phyloP scores from a whole-genome alignment of 2,888 invertebrate species.

The Thysanoteuthis rhombus region DNA sequence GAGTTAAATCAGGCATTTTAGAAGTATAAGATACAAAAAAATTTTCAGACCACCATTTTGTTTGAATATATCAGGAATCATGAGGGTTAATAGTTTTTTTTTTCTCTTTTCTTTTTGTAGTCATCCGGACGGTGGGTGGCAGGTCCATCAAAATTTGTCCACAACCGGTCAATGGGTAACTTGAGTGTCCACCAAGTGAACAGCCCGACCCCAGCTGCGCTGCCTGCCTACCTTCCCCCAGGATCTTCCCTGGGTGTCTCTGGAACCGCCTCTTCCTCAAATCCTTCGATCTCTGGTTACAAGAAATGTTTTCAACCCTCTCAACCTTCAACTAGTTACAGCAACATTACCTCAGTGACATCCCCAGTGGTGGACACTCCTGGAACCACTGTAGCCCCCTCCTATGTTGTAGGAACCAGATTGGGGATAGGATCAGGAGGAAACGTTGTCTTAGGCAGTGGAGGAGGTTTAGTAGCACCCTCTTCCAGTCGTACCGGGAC shows the following conservation, averaged over 20 bases:
- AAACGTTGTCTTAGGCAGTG: background rate
- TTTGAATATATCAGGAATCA: background rate
- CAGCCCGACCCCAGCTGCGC: slow-evolving; percentile 44
- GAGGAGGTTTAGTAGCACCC: background rate
- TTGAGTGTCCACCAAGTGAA: slow-evolving; percentile 46
- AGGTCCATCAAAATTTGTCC: slow-evolving; percentile 52
- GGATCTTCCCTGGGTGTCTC: background rate
- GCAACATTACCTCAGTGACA: slow-evolving; percentile 39
- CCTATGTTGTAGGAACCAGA: background rate
- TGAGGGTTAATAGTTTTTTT: slow-evolving; percentile 25
- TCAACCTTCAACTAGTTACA: background rate
- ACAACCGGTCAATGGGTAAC: slow-evolving; percentile 40
- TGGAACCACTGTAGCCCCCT: background rate
- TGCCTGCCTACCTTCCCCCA: background rate
- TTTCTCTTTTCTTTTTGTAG: background rate
- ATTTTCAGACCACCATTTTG: too few species aligned
- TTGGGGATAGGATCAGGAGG: background rate
- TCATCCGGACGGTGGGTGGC: slow-evolving; percentile 36
- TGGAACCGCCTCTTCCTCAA: background rate
- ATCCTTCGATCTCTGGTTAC: slow-evolving; percentile 21
- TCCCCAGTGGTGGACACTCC: slow-evolving; percentile 30
- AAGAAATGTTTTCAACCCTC: slow-evolving; percentile 2
- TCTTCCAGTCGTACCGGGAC: background rate
- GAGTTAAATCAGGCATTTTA: too few species aligned
- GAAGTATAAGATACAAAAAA: too few species aligned